A percentile compares a stretch with the other conserved stretches of the same genome.
Evolutionary conservation across 1,140 invertebrate genomes (phyloP).

Genomic region (Potamilus streckersoni): DNA sequence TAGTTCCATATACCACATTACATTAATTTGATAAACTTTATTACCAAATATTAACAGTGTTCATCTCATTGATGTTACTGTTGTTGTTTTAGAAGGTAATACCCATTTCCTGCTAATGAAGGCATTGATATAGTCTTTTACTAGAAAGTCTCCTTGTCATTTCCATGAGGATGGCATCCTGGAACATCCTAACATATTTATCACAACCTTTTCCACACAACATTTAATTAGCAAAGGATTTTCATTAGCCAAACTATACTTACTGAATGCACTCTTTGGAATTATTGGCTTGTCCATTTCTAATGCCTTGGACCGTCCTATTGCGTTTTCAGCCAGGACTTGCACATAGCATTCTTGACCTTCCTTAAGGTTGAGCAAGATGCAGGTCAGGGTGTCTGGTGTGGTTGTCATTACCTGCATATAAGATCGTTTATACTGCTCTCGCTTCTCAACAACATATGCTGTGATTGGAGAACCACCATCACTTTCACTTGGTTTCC

Average conservation of each 20-base stretch:
- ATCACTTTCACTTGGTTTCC: conserved; percentile 91
- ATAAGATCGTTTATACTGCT: conserved; percentile 67
- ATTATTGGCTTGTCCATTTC: conserved; percentile 82
- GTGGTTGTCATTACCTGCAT: conserved; percentile 45
- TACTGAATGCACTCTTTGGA: conserved; percentile 95
- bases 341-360: conserved; percentile 75
- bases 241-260: conserved; percentile 70
- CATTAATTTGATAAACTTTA: too few relatives aligned
- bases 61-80: too few relatives aligned
- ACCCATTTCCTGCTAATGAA: too few relatives aligned
- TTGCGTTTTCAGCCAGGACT: conserved; percentile 64
- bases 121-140: background rate
- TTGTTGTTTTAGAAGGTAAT: too few relatives aligned
- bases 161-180: background rate
- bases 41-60: too few relatives aligned
- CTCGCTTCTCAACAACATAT: conserved; percentile 97
- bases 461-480: conserved; percentile 85
- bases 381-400: conserved; percentile 69
- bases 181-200: background rate
- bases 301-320: conserved; percentile 70
- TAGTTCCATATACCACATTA: too few relatives aligned
- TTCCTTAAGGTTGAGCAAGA: conserved; percentile 83
- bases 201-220: background rate
- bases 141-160: background rate
- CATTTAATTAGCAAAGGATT: background rate